Evolutionary conservation across 2,888 invertebrate genomes (phyloP), one percentile per base, ranked within the genome.

Genomic region (Caenorhabditis sp.): DNA sequence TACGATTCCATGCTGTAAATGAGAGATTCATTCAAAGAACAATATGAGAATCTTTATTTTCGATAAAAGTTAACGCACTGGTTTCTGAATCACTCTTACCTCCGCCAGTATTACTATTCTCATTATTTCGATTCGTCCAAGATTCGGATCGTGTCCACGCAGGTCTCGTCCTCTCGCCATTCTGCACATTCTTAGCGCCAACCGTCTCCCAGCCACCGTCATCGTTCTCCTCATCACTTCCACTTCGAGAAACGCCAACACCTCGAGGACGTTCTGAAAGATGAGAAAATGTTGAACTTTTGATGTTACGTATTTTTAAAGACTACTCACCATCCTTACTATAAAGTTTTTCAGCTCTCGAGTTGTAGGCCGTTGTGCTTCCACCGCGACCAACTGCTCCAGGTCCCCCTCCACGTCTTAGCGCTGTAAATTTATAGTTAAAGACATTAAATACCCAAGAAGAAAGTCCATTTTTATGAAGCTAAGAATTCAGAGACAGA

Each of bases 321-420:
- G 31, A 50, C 4, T 27, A 4, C 26, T 71, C 66, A 52, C 77
- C 80, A 20, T 70, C 69, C 1, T 70, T 67, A 57, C 82, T 81
- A 68, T 79, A 83, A 12, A 84, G 67, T 31, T 77, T 82, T 56
- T 83, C 83, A 23, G 84, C 84, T 53, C 84, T 73, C 5, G 82
- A 64, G 59, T 84, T 84, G 66, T 74, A 80, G 8, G 68, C 50
- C 12, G 69, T 63, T 10, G 76, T 76, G 38, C 80, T 74, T 20
- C 80, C 80, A 27, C 82, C 81, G 36, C 82, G 77, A 36, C 73
- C 79, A 23, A 72, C 65, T 3, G 69, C 56, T 26, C 60, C 62
- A 2, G 59, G 71, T 14, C 82, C 81, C 12, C 78, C 73, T 25
- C 80, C 81, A 53, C 78, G 71, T 49, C 77, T 68, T 21, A 63